A percentile compares a stretch with the other conserved stretches of the same genome.
Conservation (phyloP, 2,113 vertebrate species). For the Cranoglanis bouderius region DNA sequence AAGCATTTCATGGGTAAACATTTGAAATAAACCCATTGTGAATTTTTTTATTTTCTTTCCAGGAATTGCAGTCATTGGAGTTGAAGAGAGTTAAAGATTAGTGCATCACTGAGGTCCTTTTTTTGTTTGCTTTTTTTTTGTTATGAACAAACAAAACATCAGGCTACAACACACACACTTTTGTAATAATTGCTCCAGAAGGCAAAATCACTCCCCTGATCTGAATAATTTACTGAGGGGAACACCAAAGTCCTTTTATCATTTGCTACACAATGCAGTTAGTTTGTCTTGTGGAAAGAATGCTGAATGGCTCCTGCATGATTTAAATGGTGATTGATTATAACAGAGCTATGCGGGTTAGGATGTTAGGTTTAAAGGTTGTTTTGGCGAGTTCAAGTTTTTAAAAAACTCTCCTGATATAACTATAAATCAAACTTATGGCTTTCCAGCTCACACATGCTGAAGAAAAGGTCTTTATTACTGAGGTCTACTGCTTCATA, state of each 20-base stretch:
- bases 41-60: background rate
- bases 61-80: background rate
- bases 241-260: slow-evolving; percentile 33
- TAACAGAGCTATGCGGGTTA: background rate
- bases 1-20: background rate
- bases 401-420: slow-evolving; percentile 40
- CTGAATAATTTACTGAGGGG: slow-evolving; percentile 38
- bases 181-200: slow-evolving; percentile 35
- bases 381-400: slow-evolving; percentile 25
- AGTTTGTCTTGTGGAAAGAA: slow-evolving; percentile 35
- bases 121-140: background rate
- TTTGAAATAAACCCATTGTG: background rate
- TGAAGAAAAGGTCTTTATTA: slow-evolving; percentile 33
- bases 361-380: background rate
- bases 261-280: slow-evolving; percentile 6
- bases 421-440: slow-evolving; percentile 44
- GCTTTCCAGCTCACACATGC: slow-evolving; percentile 24
- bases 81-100: background rate
- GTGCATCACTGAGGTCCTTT: background rate
- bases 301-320: slow-evolving; percentile 12
- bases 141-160: background rate
- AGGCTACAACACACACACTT: slow-evolving; percentile 21
- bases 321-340: slow-evolving; percentile 23
- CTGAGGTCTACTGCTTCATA: background rate
- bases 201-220: slow-evolving; percentile 7